Percentiles rank a stretch among this genome's conserved stretches.
phyloP scores from a whole-genome alignment of 2,888 invertebrate genomes.

The Ophion ventricosus region DNA sequence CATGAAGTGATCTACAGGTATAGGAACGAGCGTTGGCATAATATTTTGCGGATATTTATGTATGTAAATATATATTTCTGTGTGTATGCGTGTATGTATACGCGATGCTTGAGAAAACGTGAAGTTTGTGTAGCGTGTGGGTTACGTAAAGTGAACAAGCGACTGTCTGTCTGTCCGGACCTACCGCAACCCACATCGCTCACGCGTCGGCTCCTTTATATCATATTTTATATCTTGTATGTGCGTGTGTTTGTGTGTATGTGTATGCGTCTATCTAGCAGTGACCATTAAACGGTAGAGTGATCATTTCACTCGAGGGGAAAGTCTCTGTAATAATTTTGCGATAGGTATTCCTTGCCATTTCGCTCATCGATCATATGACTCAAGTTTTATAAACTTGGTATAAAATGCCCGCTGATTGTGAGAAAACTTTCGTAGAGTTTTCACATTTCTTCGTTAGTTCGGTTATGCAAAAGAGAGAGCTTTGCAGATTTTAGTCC shows the following conservation, averaged over 20 bases:
- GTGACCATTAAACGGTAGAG: conserved; percentile 43
- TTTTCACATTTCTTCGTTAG: not conserved
- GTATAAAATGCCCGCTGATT: not conserved
- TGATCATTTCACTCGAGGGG: conserved; percentile 43
- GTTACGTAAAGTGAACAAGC: conserved; percentile 57
- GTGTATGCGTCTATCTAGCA: not conserved
- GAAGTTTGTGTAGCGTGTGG: conserved; percentile 28
- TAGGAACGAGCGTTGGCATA: conserved; percentile 49
- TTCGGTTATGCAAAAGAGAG: not conserved
- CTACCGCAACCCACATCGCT: conserved; percentile 72
- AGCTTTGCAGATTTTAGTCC: not conserved
- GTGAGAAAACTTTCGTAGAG: not conserved
- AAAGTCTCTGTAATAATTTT: conserved; percentile 33
- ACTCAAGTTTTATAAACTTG: not conserved
- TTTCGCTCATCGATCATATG: conserved; percentile 42
- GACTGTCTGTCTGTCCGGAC: conserved; percentile 65
- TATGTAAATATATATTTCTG: conserved; percentile 5
- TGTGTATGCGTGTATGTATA: not conserved
- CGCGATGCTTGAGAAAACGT: conserved; percentile 33
- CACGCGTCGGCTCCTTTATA: conserved; percentile 47
- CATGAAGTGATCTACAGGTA: conserved; percentile 10
- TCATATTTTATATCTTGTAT: conserved; percentile 48
- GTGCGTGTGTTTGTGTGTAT: not conserved
- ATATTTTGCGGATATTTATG: conserved; percentile 44
- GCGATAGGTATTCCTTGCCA: conserved; percentile 13